Evolutionary conservation across 2,888 invertebrate species (phyloP).

Genomic region (Thereva nobilitata): DNA sequence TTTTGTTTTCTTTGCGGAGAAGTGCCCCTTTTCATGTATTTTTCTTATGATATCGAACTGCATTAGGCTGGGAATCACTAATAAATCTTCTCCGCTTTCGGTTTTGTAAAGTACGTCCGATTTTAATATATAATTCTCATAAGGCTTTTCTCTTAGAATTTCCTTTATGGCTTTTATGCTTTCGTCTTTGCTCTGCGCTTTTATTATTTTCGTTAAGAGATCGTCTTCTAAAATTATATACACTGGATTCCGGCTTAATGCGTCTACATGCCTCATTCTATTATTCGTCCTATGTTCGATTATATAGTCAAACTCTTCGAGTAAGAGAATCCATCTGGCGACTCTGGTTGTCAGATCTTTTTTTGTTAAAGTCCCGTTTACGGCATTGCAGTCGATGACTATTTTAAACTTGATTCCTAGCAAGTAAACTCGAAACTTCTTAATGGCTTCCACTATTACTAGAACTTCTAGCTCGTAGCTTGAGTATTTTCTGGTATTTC

Average conservation of each 20-base stretch:
- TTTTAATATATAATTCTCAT: slow-evolving; percentile 35
- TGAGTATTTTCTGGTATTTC: slow-evolving; percentile 43
- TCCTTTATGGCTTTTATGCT: slow-evolving; percentile 43
- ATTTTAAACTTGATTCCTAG: slow-evolving; percentile 22
- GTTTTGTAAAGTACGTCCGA: slow-evolving; percentile 45
- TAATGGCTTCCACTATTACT: not conserved
- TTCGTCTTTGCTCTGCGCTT: slow-evolving; percentile 42
- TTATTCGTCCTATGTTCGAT: slow-evolving; percentile 22
- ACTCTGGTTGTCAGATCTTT: slow-evolving; percentile 34
- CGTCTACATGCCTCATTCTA: slow-evolving; percentile 29
- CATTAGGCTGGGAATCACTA: slow-evolving; percentile 49
- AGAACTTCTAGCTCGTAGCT: slow-evolving; percentile 12
- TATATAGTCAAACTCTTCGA: slow-evolving; percentile 18
- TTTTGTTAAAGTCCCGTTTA: slow-evolving; percentile 45
- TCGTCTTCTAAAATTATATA: not conserved
- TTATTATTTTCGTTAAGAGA: not conserved
- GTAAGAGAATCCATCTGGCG: slow-evolving; percentile 43
- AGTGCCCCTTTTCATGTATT: slow-evolving; percentile 51
- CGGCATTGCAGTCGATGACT: slow-evolving; percentile 46
- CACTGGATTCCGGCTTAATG: slow-evolving; percentile 22
- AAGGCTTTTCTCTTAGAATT: slow-evolving; percentile 41
- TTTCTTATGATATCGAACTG: slow-evolving; percentile 49
- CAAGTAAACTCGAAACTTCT: slow-evolving; percentile 10
- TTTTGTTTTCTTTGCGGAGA: slow-evolving; percentile 45
- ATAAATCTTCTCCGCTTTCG: slow-evolving; percentile 23